Conservation (phyloP, 2,888 invertebrate species). For the Acrobasis repandana region DNA sequence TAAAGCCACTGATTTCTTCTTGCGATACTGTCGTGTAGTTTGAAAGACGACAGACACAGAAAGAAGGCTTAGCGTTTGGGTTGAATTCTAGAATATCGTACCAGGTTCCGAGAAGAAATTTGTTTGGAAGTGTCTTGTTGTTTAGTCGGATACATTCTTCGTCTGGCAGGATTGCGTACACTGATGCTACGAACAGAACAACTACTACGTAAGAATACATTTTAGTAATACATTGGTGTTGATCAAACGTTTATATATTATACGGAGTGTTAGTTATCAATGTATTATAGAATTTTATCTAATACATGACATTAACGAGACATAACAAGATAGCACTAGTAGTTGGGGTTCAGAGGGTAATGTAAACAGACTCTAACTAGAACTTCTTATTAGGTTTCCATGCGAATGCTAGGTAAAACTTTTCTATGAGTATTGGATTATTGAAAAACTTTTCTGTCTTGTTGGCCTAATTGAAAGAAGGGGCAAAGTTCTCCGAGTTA, state of each 20-base stretch:
- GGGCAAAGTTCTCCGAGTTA: too few relatives aligned
- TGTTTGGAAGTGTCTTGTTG: conserved; percentile 22
- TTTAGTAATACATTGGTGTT: not conserved
- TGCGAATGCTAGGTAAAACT: too few relatives aligned
- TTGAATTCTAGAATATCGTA: not conserved
- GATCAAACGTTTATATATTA: not conserved
- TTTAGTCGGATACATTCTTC: conserved; percentile 10
- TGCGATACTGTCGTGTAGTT: not conserved
- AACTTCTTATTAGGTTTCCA: not conserved
- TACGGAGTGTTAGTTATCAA: not conserved
- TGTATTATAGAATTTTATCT: too few relatives aligned
- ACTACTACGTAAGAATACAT: not conserved
- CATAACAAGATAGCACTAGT: not conserved
- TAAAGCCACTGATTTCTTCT: not conserved
- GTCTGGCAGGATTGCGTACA: not conserved
- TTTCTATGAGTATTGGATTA: too few relatives aligned
- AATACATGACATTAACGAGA: not conserved
- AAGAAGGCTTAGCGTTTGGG: not conserved
- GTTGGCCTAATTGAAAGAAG: too few relatives aligned
- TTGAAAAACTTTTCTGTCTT: too few relatives aligned
- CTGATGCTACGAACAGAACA: not conserved
- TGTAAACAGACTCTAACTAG: not conserved
- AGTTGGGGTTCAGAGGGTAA: not conserved
- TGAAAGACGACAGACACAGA: not conserved
- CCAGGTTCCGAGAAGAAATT: conserved; percentile 19